A percentile compares a stretch with the other conserved stretches of the same genome.
Evolutionary conservation across 2,888 invertebrate genomes (phyloP).

Genomic region (Parapristionchus giblindavisi): DNA sequence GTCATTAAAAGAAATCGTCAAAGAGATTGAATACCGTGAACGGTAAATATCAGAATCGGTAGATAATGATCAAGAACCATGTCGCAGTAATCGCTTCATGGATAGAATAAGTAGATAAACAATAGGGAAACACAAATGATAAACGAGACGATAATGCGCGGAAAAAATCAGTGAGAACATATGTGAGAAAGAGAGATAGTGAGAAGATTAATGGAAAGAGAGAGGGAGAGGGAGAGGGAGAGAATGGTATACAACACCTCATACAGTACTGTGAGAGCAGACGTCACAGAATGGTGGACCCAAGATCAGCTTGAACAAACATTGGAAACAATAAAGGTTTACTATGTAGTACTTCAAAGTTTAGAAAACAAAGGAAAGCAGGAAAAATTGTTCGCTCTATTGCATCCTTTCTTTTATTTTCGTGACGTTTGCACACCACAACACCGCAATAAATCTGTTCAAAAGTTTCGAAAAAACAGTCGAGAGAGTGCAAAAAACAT

Average conservation of each 20-base stretch:
- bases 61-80: no score
- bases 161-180: neutral
- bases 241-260: neutral
- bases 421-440: no score
- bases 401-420: no score
- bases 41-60: no score
- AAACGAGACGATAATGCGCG: neutral
- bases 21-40: slow-evolving; percentile 1
- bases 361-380: no score
- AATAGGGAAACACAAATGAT: neutral
- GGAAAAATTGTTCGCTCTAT: no score
- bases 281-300: neutral
- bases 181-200: neutral
- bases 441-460: no score
- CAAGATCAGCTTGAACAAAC: neutral
- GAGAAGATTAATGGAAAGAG: neutral
- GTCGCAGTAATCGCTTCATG: neutral
- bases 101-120: neutral
- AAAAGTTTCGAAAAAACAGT: no score
- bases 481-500: no score
- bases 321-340: no score
- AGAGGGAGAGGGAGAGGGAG: neutral
- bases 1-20: neutral
- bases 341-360: no score
- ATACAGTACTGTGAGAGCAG: neutral